Conservation (phyloP, 2,113 vertebrate genomes). For the Myrmecobius fasciatus region DNA sequence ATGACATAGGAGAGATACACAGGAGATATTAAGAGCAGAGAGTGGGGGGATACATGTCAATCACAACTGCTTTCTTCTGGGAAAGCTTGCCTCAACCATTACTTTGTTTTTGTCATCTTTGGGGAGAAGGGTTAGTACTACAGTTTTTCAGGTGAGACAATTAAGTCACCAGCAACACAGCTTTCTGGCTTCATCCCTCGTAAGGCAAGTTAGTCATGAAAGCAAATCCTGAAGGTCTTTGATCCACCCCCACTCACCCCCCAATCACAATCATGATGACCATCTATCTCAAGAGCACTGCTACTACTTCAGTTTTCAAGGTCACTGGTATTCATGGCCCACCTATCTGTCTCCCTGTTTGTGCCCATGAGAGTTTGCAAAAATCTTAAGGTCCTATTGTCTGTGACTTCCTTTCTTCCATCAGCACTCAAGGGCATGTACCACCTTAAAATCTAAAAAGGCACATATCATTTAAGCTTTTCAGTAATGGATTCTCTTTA, state of each 20-base stretch:
- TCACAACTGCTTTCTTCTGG: neutral
- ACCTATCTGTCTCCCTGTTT: conserved; percentile 72
- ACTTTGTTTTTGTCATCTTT: neutral
- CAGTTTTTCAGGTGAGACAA: neutral
- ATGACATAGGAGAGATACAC: neutral
- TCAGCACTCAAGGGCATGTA: conserved; percentile 67
- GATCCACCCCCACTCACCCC: neutral
- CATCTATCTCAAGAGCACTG: fast-evolving
- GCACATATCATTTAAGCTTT: conserved; percentile 72
- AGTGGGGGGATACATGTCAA: neutral
- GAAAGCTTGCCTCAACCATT: neutral
- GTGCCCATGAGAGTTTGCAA: conserved; percentile 76
- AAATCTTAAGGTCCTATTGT: conserved; percentile 67
- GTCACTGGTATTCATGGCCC: conserved; percentile 49
- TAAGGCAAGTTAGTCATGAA: neutral
- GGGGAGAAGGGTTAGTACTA: neutral
- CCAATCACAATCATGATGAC: neutral
- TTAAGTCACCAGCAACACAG: neutral
- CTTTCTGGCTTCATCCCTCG: neutral
- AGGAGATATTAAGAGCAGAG: fast-evolving
- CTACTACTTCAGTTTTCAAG: neutral
- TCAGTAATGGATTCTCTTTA: conserved; percentile 79
- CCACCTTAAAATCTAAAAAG: conserved; percentile 76
- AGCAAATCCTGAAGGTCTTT: neutral
- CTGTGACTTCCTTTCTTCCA: conserved; percentile 70